Base-by-base conservation (phyloP, 2,113 vertebrate genomes). In the Vulpes vulpes region DNA sequence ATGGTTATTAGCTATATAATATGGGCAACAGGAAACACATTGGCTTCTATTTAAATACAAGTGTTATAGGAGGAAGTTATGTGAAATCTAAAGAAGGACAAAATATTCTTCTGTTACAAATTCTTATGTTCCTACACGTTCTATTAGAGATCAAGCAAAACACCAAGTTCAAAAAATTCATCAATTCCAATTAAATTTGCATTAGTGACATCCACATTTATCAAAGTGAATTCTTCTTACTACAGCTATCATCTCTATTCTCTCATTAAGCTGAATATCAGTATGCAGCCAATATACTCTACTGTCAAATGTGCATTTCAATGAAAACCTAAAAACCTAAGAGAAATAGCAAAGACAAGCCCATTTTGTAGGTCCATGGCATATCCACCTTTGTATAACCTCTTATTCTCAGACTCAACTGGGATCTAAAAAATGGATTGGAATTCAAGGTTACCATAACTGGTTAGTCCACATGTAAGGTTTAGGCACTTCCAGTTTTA, bases 211-310 rank as follows among this genome's bases (percentile, higher is more conserved):
- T n/a, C 17, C 65, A 93, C 59, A 94, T 95, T 89, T 97, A 93
- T 97, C 65, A 95, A 90, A 96, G 60, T n/a, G 16, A 82, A 83
- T 65, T 71, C n/a, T n/a, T 97, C 65, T 93, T 93, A 91, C 83
- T 80, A 78, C 23, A 95, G 57, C 76, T 94, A 93, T 85, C n/a
- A 38, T 78, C 60, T 89, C 38, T 89, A 78, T 14, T 94, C n/a
- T 27, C 64, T 94, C 88, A 25, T 60, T 83, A 94, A 84, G 60
- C 62, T 92, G 90, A 96, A 23, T 80, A 95, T 96, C 27, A 85
- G 53, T 49, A 89, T 85, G 43, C n/a, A 91, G 49, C 38, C 78
- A 17, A 60, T 84, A 83, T 12, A 32, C 10, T 95, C 57, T 93
- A 64, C 35, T 88, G 30, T 88, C 69, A 90, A 92, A 80, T 8